Evolutionary conservation across 2,888 invertebrate species (phyloP).

Genomic region (Leptopterna dolabrata): DNA sequence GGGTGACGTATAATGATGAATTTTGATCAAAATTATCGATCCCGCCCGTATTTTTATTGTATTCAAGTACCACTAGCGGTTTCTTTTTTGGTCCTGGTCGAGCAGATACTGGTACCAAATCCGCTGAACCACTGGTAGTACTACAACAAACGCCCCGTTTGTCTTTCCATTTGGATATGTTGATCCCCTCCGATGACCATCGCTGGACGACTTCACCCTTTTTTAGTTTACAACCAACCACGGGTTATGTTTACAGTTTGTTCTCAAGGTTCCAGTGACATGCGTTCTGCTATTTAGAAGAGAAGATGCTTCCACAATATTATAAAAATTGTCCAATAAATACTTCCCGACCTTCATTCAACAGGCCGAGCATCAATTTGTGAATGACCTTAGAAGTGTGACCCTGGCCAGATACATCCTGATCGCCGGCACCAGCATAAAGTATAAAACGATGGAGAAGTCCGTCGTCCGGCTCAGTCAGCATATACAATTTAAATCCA

Average conservation of each 20-base stretch:
- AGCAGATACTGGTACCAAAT: neutral
- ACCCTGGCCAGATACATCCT: slow-evolving; percentile 52
- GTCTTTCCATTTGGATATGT: slow-evolving; percentile 51
- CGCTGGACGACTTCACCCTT: slow-evolving; percentile 47
- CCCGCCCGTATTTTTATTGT: slow-evolving; percentile 49
- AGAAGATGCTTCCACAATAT: slow-evolving; percentile 34
- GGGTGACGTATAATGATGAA: slow-evolving; percentile 41
- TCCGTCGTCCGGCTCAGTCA: slow-evolving; percentile 65
- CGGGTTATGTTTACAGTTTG: slow-evolving; percentile 40
- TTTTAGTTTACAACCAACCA: slow-evolving; percentile 32
- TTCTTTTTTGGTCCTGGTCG: neutral
- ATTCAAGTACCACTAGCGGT: slow-evolving; percentile 25
- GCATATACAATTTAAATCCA: slow-evolving; percentile 65
- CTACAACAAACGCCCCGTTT: slow-evolving; percentile 43
- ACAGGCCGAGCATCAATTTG: slow-evolving; percentile 14
- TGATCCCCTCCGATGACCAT: neutral
- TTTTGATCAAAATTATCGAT: slow-evolving; percentile 48
- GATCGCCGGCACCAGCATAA: slow-evolving; percentile 62
- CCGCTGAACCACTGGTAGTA: slow-evolving; percentile 14
- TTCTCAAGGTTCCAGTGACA: slow-evolving; percentile 39
- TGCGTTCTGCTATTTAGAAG: neutral
- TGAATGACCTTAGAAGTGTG: slow-evolving; percentile 7
- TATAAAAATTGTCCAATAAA: slow-evolving; percentile 47
- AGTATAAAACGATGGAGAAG: slow-evolving; percentile 62
- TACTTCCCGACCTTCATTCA: slow-evolving; percentile 44